A percentile compares a stretch with the other conserved stretches of the same genome.
These are phyloP conservation scores for Synanceia verrucosa DNA, from an alignment of 2,797 vertebrate genomes.

Conservation along the genomic window DNA sequence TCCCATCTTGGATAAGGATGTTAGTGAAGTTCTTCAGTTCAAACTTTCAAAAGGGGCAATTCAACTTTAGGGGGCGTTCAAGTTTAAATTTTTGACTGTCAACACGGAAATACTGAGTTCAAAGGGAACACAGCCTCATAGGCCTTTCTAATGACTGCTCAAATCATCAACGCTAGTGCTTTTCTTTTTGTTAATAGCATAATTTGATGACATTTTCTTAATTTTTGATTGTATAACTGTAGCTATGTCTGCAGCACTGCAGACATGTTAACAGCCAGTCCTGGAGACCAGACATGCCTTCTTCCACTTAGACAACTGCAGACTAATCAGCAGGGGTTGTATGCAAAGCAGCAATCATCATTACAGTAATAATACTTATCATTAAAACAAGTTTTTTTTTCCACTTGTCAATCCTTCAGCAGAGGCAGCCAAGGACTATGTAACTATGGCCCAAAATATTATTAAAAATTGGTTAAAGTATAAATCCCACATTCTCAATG, in stretches of 20 bases:
- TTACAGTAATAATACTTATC: conserved; percentile 25
- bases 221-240: neutral
- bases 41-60: no score
- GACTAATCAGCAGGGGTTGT: conserved; percentile 1
- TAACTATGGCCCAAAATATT: conserved; percentile 3
- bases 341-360: conserved; percentile 27
- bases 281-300: neutral
- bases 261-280: neutral
- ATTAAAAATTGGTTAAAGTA: neutral
- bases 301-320: conserved; percentile 4
- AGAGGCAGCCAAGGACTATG: conserved; percentile 12
- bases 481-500: neutral
- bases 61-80: no score
- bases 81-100: no score
- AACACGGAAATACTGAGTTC: no score
- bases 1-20: no score
- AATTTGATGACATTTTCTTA: neutral
- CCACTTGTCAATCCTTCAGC: conserved; percentile 15
- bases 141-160: no score
- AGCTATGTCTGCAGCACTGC: neutral
- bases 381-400: conserved; percentile 21
- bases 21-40: no score
- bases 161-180: no score
- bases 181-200: neutral
- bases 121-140: no score